Base-by-base conservation (phyloP, 2,888 invertebrate genomes). In the Drosophila nr. medialis region DNA sequence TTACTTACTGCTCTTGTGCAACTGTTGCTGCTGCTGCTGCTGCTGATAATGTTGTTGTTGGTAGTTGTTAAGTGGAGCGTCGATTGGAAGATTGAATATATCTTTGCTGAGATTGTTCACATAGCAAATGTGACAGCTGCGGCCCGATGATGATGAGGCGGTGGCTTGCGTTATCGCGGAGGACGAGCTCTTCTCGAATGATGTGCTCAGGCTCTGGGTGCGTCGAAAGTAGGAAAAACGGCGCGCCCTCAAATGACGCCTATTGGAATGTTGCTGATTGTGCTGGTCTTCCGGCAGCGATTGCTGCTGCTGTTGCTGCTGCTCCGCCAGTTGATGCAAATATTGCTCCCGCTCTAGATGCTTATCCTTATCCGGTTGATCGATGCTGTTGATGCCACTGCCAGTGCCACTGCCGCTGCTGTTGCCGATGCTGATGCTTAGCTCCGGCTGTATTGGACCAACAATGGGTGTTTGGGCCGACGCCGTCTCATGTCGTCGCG, bases 91-190 rank as follows among this genome's bases (percentile, higher is more conserved):
- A 86, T 92, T 92, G 64, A 93, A 92, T 72, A 92, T 92, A 69
- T 92, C 92, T 86, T 92, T 93, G 85, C 92, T 81, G 32, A 81
- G 91, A 78, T 92, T 93, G 81, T 92, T 93, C 53, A 92, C 93
- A 77, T 93, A 91, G 82, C 93, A 93, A 68, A 93, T 92, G 75
- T 93, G 93, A 81, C 93, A 93, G 78, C 93, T 92, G 69, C 92
- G 92, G 36, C 90, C 92, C 49, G 92, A 92, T 11, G 76, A 53
- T 3, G 65, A 59, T 48, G 77, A 70, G 4, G 69, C 91, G 81
- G 91, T 59, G 0, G 72, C 36, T 6, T 50, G 59, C 27, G 54
- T 66, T 15, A 63, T n/a, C 0, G 50, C 38, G 13, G 55, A 36
- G 13, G 62, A 53, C 27, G 80, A 55, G 77, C 72, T 90, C 73